Evolutionary conservation across 2,888 invertebrate genomes (phyloP).

Genomic region (Lysandra bellargus): DNA sequence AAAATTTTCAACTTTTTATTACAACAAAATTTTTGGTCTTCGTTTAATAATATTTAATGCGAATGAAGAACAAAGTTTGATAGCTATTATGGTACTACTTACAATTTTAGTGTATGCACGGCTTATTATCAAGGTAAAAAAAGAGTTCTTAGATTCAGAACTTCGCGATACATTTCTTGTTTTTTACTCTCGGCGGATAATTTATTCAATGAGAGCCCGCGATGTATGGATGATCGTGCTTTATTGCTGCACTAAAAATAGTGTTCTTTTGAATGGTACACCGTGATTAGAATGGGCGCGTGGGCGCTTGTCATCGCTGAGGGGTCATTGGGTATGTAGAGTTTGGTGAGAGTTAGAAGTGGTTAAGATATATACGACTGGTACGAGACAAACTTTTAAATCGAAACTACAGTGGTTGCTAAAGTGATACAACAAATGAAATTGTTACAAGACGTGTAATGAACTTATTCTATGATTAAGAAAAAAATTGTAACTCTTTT

Average conservation of each 20-base stretch:
- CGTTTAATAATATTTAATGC: too few relatives aligned
- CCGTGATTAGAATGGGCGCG: constrained; percentile 72
- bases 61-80: too few relatives aligned
- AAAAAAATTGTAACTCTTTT: too few relatives aligned
- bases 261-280: constrained; percentile 34
- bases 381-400: too few relatives aligned
- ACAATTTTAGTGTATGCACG: neutral
- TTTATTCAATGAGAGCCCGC: constrained; percentile 41
- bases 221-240: neutral
- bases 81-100: neutral
- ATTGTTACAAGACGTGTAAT: too few relatives aligned
- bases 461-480: too few relatives aligned
- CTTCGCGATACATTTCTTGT: constrained; percentile 6
- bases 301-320: constrained; percentile 74
- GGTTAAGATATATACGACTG: neutral
- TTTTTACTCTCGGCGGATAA: neutral
- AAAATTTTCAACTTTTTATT: too few relatives aligned
- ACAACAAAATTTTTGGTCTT: too few relatives aligned
- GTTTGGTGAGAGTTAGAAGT: constrained; percentile 36
- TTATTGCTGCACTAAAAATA: constrained; percentile 29
- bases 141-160: neutral
- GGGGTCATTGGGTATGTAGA: constrained; percentile 66
- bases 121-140: neutral
- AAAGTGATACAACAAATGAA: too few relatives aligned
- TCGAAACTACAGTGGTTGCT: too few relatives aligned